These are phyloP conservation scores for Trichomycterus rosablanca DNA, from an alignment of 2,113 vertebrate genomes.

Conservation along the genomic window DNA sequence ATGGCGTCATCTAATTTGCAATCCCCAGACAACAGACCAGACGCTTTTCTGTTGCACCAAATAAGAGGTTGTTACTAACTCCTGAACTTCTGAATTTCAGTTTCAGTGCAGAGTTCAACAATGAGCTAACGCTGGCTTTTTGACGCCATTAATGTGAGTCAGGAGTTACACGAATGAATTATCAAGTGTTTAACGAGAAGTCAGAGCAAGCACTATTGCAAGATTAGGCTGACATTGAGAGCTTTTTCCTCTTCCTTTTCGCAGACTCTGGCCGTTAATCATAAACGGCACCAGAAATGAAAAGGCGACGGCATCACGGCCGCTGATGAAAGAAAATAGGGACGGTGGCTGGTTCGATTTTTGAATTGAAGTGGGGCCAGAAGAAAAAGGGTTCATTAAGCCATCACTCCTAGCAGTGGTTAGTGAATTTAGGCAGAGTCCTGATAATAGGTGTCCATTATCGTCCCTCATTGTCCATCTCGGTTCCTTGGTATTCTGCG, in stretches of 20 bases:
- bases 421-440: constrained; percentile 2
- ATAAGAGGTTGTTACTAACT: too few species aligned
- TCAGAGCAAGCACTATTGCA: background rate
- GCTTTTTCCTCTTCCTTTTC: constrained; percentile 23
- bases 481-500: background rate
- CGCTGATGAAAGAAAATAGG: constrained; percentile 40
- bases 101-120: background rate
- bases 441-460: background rate
- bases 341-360: constrained; percentile 17
- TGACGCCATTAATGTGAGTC: too few species aligned
- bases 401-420: background rate
- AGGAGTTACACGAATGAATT: constrained; percentile 28
- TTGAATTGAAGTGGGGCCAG: background rate
- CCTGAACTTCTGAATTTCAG: too few species aligned
- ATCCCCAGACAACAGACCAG: too few species aligned
- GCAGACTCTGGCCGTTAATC: constrained; percentile 24
- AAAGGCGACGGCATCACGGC: constrained; percentile 34
- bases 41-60: too few species aligned
- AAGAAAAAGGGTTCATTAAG: constrained; percentile 36
- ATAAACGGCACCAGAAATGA: constrained; percentile 37
- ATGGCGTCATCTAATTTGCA: too few species aligned
- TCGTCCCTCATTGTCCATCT: background rate
- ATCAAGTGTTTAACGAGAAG: constrained; percentile 25
- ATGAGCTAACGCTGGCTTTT: background rate
- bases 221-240: constrained; percentile 29